Evolutionary conservation across 2,797 vertebrate genomes (phyloP).

Genomic region (Tadarida brasiliensis): DNA sequence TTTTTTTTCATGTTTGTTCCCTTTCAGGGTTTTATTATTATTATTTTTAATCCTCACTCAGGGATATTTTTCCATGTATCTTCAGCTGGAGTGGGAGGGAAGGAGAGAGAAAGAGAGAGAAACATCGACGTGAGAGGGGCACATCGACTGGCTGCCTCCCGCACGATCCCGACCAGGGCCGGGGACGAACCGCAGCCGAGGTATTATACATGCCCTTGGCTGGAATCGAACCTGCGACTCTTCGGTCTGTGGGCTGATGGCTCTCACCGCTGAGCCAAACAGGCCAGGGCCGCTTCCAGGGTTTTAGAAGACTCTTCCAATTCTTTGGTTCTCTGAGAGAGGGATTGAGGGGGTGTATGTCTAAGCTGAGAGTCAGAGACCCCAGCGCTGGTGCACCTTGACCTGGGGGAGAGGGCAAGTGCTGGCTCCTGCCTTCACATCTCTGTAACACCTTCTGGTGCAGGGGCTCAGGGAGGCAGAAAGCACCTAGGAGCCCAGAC

Average conservation of each 20-base stretch:
- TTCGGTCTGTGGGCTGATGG: too few species aligned
- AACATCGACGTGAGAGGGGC: too few species aligned
- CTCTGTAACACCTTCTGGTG: background rate
- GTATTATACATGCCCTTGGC: too few species aligned
- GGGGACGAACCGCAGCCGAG: too few species aligned
- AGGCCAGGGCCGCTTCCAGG: background rate
- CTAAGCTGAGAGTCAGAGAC: background rate
- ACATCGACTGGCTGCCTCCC: too few species aligned
- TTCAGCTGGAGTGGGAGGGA: too few species aligned
- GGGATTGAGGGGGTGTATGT: background rate
- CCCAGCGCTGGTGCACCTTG: background rate
- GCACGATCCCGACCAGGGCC: too few species aligned
- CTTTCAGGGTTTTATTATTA: background rate
- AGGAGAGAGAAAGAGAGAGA: too few species aligned
- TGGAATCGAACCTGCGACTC: too few species aligned
- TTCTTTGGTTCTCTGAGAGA: background rate
- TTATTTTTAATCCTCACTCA: too few species aligned
- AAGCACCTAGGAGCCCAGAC: accelerated
- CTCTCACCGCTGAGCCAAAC: too few species aligned
- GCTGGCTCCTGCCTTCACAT: background rate
- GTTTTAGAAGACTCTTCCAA: background rate
- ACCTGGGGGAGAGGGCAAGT: background rate
- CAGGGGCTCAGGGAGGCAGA: background rate
- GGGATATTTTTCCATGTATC: too few species aligned
- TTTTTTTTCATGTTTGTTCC: background rate